phyloP scores from a whole-genome alignment of 2,888 invertebrate species.

The Digitonthophagus gazella region DNA sequence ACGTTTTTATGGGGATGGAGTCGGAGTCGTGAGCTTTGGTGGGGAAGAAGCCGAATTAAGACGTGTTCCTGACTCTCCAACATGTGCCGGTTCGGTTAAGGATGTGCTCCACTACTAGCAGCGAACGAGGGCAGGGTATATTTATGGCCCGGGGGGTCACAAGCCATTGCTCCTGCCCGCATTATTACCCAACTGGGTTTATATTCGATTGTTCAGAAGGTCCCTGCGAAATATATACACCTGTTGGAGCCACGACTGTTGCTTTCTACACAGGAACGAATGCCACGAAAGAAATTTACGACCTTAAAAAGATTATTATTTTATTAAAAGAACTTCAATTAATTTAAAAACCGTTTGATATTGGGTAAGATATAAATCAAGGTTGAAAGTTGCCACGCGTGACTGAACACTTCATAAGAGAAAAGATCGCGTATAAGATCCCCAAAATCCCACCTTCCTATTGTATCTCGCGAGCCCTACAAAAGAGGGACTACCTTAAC shows the following conservation, averaged over 20 bases:
- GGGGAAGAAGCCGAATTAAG: constrained; percentile 25
- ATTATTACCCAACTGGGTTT: constrained; percentile 52
- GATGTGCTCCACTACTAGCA: constrained; percentile 42
- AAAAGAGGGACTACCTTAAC: constrained; percentile 6
- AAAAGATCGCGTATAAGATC: neutral
- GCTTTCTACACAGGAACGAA: constrained; percentile 8
- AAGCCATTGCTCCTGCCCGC: constrained; percentile 53
- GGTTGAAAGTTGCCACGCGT: neutral
- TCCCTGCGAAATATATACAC: constrained; percentile 51
- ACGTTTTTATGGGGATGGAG: constrained; percentile 14
- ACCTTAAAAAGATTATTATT: too few relatives aligned
- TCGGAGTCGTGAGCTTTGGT: constrained; percentile 13
- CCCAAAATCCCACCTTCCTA: neutral
- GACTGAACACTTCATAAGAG: too few relatives aligned
- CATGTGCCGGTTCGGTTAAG: constrained; percentile 29
- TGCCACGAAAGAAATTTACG: neutral
- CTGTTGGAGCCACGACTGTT: constrained; percentile 49
- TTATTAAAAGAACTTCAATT: too few relatives aligned
- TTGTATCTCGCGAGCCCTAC: neutral
- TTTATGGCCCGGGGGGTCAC: constrained; percentile 53
- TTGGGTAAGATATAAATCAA: neutral
- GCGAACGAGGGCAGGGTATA: constrained; percentile 39
- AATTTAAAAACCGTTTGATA: neutral
- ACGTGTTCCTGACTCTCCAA: constrained; percentile 24
- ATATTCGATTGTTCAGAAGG: constrained; percentile 50